Conservation (phyloP, 2,888 invertebrate genomes). For the Drosophila mayaguana region DNA sequence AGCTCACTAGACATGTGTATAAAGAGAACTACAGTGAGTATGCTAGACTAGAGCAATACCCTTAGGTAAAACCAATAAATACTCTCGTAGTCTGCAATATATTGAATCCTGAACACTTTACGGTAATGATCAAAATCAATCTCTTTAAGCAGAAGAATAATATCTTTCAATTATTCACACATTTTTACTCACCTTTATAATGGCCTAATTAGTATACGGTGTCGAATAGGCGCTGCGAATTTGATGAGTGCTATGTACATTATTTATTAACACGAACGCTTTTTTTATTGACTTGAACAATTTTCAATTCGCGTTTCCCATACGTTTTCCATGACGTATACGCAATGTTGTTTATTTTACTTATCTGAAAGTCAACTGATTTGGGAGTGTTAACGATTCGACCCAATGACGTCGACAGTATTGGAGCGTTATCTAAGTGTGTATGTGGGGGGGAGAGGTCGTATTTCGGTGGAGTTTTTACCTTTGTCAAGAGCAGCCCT, state of each 20-base stretch:
- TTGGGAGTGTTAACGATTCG: conserved; percentile 42
- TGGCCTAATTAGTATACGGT: neutral
- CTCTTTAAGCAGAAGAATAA: neutral
- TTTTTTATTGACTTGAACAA: conserved; percentile 66
- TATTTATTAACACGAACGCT: conserved; percentile 53
- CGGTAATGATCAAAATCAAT: neutral
- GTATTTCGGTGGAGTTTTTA: neutral
- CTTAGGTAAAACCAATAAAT: neutral
- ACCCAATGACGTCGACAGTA: conserved; percentile 36
- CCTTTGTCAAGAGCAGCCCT: conserved; percentile 18
- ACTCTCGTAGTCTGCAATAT: too few relatives aligned
- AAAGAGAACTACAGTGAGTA: too few relatives aligned
- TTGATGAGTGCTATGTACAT: conserved; percentile 25
- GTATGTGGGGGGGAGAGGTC: too few relatives aligned
- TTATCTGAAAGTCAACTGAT: conserved; percentile 24
- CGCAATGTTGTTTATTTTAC: conserved; percentile 34
- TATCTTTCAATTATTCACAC: neutral
- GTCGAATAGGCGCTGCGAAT: conserved; percentile 15
- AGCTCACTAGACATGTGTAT: neutral
- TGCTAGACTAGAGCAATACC: conserved; percentile 4
- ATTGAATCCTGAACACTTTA: neutral
- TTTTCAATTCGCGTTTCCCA: conserved; percentile 64
- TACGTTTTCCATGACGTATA: conserved; percentile 66
- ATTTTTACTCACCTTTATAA: neutral
- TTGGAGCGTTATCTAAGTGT: conserved; percentile 15